Percentiles rank a stretch among this genome's conserved stretches.
phyloP scores from a whole-genome alignment of 2,113 vertebrate genomes.

The Steatornis caripensis region DNA sequence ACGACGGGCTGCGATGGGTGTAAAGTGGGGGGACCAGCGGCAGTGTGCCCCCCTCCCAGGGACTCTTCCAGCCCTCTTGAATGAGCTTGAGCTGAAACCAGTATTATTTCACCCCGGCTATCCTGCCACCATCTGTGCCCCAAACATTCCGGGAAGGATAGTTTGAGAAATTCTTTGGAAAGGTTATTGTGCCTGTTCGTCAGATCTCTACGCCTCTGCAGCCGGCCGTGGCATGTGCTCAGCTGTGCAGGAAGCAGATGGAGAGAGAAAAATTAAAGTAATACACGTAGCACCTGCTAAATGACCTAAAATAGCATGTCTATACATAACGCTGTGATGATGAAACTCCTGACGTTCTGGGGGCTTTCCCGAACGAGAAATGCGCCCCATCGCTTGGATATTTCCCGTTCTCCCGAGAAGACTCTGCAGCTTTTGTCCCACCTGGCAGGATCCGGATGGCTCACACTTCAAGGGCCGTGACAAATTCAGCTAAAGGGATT shows the following conservation, averaged over 20 bases:
- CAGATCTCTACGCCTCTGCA: background rate
- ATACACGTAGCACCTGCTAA: constrained; percentile 26
- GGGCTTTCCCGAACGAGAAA: background rate
- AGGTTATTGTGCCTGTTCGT: background rate
- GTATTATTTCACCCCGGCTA: background rate
- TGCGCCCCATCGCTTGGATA: accelerated
- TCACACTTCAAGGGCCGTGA: background rate
- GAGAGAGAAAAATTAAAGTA: background rate
- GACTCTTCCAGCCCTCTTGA: background rate
- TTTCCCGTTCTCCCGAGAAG: background rate
- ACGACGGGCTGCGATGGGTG: background rate
- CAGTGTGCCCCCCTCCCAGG: background rate
- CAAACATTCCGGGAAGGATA: background rate
- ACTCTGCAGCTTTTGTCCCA: background rate
- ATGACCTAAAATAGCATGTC: background rate
- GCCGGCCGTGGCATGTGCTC: background rate
- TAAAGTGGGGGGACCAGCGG: background rate
- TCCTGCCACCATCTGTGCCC: background rate
- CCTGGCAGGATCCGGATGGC: background rate
- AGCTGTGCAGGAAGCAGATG: constrained; percentile 49
- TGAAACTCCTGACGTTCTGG: background rate
- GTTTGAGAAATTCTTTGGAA: constrained; percentile 16
- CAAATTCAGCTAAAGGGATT: background rate
- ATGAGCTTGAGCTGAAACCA: background rate
- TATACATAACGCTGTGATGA: background rate